Conservation (phyloP, 2,113 vertebrate genomes). For the Athene noctua region DNA sequence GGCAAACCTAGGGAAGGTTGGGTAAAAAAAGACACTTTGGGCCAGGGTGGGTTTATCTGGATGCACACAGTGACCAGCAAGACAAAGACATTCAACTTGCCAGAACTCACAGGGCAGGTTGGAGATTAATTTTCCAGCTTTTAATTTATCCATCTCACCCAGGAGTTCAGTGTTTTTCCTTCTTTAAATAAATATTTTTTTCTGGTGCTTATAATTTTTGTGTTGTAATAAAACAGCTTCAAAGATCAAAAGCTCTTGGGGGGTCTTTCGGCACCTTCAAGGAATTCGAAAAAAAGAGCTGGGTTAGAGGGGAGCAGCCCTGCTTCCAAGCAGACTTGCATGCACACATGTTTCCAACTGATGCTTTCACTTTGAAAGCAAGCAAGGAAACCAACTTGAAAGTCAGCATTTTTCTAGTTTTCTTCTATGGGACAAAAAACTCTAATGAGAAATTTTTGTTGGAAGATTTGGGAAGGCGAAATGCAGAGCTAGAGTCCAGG, state of each 20-base stretch:
- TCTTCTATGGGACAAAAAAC: not conserved
- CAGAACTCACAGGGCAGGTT: not conserved
- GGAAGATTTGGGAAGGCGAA: not conserved
- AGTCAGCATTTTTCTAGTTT: slow-evolving; percentile 16
- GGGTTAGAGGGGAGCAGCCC: not conserved
- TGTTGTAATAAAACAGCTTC: slow-evolving; percentile 29
- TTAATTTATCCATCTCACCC: not conserved
- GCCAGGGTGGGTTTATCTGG: not conserved
- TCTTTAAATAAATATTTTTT: slow-evolving; percentile 40
- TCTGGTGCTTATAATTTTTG: slow-evolving; percentile 27
- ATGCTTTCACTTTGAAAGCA: slow-evolving; percentile 10
- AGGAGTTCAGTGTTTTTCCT: not conserved
- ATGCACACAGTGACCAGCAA: not conserved
- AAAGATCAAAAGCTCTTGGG: slow-evolving; percentile 61
- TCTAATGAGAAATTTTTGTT: not conserved
- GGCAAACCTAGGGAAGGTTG: not conserved
- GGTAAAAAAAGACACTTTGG: not conserved
- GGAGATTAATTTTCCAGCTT: not conserved
- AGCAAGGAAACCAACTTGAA: not conserved
- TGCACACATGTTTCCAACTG: not conserved
- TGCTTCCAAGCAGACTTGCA: not conserved
- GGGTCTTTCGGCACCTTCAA: slow-evolving; percentile 48
- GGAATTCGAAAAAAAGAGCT: not conserved
- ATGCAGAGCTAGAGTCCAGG: not conserved
- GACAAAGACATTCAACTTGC: not conserved